Evolutionary conservation across 2,113 vertebrate genomes (phyloP).

Genomic region (Montifringilla adamsi): DNA sequence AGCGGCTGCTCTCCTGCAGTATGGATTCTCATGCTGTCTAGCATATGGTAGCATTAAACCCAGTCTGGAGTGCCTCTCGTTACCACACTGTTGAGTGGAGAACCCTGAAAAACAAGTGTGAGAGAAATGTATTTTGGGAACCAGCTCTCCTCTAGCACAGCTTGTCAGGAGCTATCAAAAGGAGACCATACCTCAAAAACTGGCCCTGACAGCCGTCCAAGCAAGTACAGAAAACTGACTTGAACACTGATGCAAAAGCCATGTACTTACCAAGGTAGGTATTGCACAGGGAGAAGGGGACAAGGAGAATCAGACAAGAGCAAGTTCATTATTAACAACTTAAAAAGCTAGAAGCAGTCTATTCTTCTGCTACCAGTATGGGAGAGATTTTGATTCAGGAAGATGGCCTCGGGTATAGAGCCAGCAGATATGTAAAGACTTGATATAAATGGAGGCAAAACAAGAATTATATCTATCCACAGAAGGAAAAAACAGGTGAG

Average conservation of each 20-base stretch:
- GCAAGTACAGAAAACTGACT: conserved; percentile 21
- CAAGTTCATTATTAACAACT: conserved; percentile 15
- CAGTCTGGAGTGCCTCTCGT: conserved; percentile 75
- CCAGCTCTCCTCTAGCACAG: conserved; percentile 56
- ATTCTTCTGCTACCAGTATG: neutral
- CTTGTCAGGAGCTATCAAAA: conserved; percentile 65
- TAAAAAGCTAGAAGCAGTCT: conserved; percentile 21
- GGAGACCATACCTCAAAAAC: conserved; percentile 64
- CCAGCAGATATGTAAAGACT: neutral
- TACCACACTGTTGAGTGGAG: conserved; percentile 70
- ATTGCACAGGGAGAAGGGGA: conserved; percentile 16
- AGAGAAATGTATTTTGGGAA: conserved; percentile 70
- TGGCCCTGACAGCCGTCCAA: conserved; percentile 57
- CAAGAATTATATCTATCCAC: neutral
- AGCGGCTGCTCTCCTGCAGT: conserved; percentile 76
- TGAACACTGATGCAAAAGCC: conserved; percentile 43
- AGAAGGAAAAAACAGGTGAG: neutral
- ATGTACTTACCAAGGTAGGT: conserved; percentile 4
- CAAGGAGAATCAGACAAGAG: neutral
- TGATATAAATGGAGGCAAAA: neutral
- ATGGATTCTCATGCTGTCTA: conserved; percentile 79
- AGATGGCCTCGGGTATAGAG: neutral
- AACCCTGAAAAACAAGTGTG: conserved; percentile 73
- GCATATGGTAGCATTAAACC: conserved; percentile 79
- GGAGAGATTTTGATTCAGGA: neutral